Percentiles rank a stretch among this genome's conserved stretches.
phyloP scores from a whole-genome alignment of 2,888 invertebrate species.

The Colostygia pectinataria region DNA sequence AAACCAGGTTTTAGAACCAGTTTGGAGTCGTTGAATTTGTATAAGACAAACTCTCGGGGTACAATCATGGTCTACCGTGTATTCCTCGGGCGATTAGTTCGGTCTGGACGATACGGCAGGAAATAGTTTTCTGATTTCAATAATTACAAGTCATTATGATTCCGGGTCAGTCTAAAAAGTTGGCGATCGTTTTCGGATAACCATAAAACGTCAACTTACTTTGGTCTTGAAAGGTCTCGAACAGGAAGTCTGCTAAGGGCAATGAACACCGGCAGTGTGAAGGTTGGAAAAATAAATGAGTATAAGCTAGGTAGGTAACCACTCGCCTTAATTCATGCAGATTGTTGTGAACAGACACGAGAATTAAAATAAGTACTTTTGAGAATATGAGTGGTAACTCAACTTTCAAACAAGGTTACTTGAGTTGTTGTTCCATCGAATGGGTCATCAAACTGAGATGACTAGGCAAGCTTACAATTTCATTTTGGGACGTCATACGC shows the following conservation, averaged over 20 bases:
- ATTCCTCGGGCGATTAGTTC: too few species aligned
- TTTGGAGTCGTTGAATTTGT: constrained; percentile 13
- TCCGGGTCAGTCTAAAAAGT: constrained; percentile 25
- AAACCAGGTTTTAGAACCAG: constrained; percentile 18
- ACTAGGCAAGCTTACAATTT: constrained; percentile 31
- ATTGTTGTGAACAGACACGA: constrained; percentile 22
- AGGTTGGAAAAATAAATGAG: constrained; percentile 54
- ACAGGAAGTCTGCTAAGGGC: constrained; percentile 64
- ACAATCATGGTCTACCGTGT: too few species aligned
- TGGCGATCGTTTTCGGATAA: constrained; percentile 37
- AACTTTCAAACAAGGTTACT: constrained; percentile 19
- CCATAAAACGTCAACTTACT: constrained; percentile 44
- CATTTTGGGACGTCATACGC: constrained; percentile 43
- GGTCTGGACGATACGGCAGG: too few species aligned
- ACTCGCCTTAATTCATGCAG: constrained; percentile 21
- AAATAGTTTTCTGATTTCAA: too few species aligned
- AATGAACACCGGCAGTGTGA: constrained; percentile 61
- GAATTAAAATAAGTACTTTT: constrained; percentile 20
- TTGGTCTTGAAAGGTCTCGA: constrained; percentile 51
- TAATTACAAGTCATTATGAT: constrained; percentile 23
- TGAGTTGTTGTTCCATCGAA: constrained; percentile 11
- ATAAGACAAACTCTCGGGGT: constrained; percentile 13
- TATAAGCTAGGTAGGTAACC: constrained; percentile 13
- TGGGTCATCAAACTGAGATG: constrained; percentile 24
- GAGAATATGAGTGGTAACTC: constrained; percentile 8